phyloP scores from a whole-genome alignment of 2,888 invertebrate genomes.

The Gasteruption jaculator region DNA sequence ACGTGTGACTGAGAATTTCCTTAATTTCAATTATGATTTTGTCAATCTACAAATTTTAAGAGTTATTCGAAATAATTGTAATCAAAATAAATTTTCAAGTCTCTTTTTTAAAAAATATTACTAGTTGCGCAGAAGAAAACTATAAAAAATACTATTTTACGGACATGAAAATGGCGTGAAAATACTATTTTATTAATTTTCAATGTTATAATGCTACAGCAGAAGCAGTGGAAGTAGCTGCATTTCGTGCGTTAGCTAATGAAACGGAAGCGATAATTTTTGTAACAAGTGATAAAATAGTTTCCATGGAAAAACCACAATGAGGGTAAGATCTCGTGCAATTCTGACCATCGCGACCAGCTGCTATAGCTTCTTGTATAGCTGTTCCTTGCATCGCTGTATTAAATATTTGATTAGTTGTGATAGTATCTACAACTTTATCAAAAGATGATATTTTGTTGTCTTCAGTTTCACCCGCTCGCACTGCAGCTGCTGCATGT shows the following conservation, averaged over 20 bases:
- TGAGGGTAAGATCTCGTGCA: conserved; percentile 52
- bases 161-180: not conserved
- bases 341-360: conserved; percentile 48
- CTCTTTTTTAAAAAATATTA: too few relatives aligned
- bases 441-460: conserved; percentile 35
- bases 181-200: too few relatives aligned
- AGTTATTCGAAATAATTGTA: too few relatives aligned
- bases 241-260: conserved; percentile 17
- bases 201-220: too few relatives aligned
- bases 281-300: conserved; percentile 40
- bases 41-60: too few relatives aligned
- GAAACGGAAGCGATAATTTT: conserved; percentile 33
- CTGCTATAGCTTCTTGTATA: conserved; percentile 54
- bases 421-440: conserved; percentile 38
- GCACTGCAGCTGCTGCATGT: conserved; percentile 54
- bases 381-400: conserved; percentile 54
- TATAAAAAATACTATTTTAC: too few relatives aligned
- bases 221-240: conserved; percentile 22
- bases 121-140: too few relatives aligned
- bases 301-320: conserved; percentile 52
- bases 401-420: conserved; percentile 43
- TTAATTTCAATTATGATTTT: too few relatives aligned
- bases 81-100: too few relatives aligned
- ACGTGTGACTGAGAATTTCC: too few relatives aligned
- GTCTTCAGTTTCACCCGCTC: conserved; percentile 25